Percentiles rank a stretch among this genome's conserved stretches.
phyloP scores from a whole-genome alignment of 2,888 invertebrate genomes.

The Andrena bicolor region DNA sequence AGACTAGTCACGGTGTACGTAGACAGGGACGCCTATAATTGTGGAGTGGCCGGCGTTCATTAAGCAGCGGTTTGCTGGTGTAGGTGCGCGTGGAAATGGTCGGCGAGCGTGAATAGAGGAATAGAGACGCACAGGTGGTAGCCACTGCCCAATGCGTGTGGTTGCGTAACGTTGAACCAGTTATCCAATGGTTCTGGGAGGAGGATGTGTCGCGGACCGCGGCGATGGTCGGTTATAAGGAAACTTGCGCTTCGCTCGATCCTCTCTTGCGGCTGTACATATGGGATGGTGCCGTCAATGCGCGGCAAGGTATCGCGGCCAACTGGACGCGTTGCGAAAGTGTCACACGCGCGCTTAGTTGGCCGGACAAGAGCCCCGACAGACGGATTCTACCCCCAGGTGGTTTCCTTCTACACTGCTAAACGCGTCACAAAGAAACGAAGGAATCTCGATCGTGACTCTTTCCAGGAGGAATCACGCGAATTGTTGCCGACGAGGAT shows the following conservation, averaged over 20 bases:
- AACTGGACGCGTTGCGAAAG: conserved; percentile 64
- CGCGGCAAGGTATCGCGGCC: conserved; percentile 58
- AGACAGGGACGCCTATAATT: conserved; percentile 1
- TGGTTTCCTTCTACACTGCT: conserved; percentile 4
- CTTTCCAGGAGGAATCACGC: neutral
- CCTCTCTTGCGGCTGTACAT: conserved; percentile 18
- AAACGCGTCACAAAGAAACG: neutral
- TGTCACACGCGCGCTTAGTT: conserved; percentile 53
- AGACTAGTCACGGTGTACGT: conserved; percentile 12
- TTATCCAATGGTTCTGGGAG: conserved; percentile 41
- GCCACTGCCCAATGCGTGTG: conserved; percentile 27
- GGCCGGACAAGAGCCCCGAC: neutral
- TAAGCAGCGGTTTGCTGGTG: conserved; percentile 2
- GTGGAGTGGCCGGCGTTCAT: conserved; percentile 13
- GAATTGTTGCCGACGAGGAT: neutral
- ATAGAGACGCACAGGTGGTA: conserved; percentile 25
- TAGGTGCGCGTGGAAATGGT: conserved; percentile 12
- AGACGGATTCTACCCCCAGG: conserved; percentile 29
- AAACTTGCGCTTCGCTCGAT: conserved; percentile 62
- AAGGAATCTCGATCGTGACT: conserved; percentile 10
- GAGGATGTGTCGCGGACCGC: conserved; percentile 55
- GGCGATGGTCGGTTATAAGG: conserved; percentile 56
- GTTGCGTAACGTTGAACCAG: conserved; percentile 59
- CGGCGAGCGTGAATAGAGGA: neutral
- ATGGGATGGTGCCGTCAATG: conserved; percentile 24